Evolutionary conservation across 2,113 vertebrate species (phyloP).

Genomic region (Lutjanus erythropterus): DNA sequence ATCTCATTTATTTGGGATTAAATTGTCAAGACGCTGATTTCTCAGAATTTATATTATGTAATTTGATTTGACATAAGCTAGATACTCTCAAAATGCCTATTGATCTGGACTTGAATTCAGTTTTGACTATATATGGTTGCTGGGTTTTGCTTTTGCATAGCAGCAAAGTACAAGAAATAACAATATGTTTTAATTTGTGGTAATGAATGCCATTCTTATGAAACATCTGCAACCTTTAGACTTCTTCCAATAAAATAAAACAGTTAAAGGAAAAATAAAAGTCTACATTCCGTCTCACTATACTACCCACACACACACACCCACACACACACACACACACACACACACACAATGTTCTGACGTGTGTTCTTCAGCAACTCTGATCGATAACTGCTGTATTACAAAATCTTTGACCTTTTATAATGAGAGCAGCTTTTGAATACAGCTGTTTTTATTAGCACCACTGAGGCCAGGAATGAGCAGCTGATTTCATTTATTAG

Average conservation of each 20-base stretch:
- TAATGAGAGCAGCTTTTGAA: neutral
- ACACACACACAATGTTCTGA: neutral
- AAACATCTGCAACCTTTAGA: neutral
- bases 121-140: neutral
- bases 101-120: too few relatives aligned
- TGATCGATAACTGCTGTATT: neutral
- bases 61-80: too few relatives aligned
- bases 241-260: neutral
- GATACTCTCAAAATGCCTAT: too few relatives aligned
- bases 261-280: neutral
- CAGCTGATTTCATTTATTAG: constrained; percentile 25
- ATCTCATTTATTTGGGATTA: too few relatives aligned
- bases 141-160: neutral
- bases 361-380: neutral
- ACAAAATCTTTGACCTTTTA: constrained; percentile 13
- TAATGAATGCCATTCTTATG: neutral
- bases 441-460: constrained; percentile 13
- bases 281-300: neutral
- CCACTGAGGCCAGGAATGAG: constrained; percentile 3
- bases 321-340: neutral
- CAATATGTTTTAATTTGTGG: neutral
- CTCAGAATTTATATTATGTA: too few relatives aligned
- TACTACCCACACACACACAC: neutral
- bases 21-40: too few relatives aligned
- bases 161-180: neutral